phyloP scores from a whole-genome alignment of 1,140 invertebrate genomes.

The Oreohelix idahoensis region DNA sequence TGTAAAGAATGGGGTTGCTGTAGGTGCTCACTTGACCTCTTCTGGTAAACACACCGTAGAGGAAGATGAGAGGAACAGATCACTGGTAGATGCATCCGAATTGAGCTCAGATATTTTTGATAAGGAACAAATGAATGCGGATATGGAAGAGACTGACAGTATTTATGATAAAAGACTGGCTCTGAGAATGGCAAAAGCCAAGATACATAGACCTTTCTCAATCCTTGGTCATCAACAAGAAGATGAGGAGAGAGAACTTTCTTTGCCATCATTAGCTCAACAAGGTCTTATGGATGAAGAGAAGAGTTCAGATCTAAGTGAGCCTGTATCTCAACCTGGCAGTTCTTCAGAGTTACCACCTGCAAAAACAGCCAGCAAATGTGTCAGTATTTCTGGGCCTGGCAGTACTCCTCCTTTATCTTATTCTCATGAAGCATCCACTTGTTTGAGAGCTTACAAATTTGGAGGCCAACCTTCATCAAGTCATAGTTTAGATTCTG shows the following conservation, averaged over 20 bases:
- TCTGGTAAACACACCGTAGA: neutral
- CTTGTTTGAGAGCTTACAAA: neutral
- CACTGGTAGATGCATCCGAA: neutral
- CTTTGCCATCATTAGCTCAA: neutral
- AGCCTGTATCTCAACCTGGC: neutral
- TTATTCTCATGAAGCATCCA: neutral
- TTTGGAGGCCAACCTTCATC: no score
- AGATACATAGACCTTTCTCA: neutral
- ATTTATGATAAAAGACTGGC: neutral
- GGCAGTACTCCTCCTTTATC: neutral
- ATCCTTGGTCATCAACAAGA: neutral
- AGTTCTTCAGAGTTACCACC: neutral
- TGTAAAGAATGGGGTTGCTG: constrained; percentile 10
- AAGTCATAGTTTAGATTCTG: constrained; percentile 17
- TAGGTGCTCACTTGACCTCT: neutral
- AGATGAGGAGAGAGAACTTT: neutral
- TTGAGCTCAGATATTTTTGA: neutral
- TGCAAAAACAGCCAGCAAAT: neutral
- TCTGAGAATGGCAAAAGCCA: neutral
- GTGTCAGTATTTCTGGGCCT: neutral
- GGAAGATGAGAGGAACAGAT: constrained; percentile 1
- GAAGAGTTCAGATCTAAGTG: neutral
- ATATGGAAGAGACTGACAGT: neutral
- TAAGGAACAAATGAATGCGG: neutral
- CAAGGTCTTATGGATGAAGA: neutral